phyloP scores from a whole-genome alignment of 2,888 invertebrate genomes.

The Leptarthrus brevirostris region DNA sequence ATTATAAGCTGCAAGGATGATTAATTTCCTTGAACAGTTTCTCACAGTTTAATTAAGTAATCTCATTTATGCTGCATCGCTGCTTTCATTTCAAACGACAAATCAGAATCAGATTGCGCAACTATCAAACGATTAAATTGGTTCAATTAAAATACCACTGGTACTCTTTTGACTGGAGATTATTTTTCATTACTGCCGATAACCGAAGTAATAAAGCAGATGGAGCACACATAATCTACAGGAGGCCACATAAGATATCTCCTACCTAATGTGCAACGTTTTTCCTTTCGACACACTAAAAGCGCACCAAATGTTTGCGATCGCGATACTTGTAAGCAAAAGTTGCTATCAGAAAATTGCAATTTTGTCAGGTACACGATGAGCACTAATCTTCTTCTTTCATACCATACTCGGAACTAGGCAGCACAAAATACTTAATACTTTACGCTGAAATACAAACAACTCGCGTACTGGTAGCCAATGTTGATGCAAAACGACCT shows the following conservation, averaged over 20 bases:
- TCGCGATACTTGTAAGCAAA: background rate
- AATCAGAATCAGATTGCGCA: conserved; percentile 1
- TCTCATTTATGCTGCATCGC: background rate
- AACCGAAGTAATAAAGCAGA: conserved; percentile 31
- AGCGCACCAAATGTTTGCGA: background rate
- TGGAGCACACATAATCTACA: conserved; percentile 8
- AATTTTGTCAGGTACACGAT: conserved; percentile 22
- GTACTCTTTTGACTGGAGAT: conserved; percentile 11
- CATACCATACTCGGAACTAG: background rate
- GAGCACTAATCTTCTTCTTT: conserved; percentile 27
- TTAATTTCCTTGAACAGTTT: no score
- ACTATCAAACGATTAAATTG: conserved; percentile 14
- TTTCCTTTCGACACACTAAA: conserved; percentile 22
- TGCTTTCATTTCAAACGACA: background rate
- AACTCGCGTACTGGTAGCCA: conserved; percentile 12
- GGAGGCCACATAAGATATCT: background rate
- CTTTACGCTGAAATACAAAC: background rate
- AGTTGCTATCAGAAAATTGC: conserved; percentile 18
- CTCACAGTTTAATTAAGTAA: no score
- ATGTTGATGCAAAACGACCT: conserved; percentile 43
- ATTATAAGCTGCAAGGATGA: no score
- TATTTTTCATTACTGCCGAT: conserved; percentile 31
- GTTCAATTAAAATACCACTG: conserved; percentile 34
- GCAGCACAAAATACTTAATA: conserved; percentile 6
- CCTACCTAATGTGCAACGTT: background rate